A percentile compares a stretch with the other conserved stretches of the same genome.
Conservation (phyloP, 2,113 vertebrate genomes). For the Marmota flaviventris region DNA sequence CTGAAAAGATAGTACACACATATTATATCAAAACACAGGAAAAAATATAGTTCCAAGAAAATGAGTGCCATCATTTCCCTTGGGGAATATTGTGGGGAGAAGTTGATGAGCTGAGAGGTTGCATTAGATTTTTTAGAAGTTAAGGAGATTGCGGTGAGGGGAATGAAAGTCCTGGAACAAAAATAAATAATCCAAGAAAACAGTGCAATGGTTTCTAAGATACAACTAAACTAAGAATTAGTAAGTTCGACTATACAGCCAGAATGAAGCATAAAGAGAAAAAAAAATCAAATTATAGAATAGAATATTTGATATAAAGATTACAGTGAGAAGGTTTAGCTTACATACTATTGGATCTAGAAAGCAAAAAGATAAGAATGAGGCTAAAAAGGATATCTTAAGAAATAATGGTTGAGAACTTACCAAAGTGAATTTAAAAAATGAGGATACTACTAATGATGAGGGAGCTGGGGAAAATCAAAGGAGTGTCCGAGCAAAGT, state of each 20-base stretch:
- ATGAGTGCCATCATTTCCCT: not conserved
- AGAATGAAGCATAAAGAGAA: not conserved
- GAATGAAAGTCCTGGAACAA: not conserved
- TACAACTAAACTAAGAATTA: not conserved
- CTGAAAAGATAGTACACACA: not conserved
- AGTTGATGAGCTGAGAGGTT: not conserved
- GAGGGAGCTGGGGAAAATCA: not conserved
- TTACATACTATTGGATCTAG: not conserved
- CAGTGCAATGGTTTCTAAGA: not conserved
- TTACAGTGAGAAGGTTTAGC: not conserved
- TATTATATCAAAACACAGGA: not conserved
- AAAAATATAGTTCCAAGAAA: not conserved
- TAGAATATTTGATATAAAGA: not conserved
- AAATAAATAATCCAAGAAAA: not conserved
- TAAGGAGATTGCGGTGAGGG: not conserved
- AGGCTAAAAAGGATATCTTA: not conserved
- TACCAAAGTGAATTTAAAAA: not conserved
- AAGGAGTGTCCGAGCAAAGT: not conserved
- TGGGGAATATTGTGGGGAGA: not conserved
- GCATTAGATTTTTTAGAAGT: not conserved
- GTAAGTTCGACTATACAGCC: not conserved
- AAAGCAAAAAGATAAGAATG: not conserved
- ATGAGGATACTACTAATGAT: not conserved
- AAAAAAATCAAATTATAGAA: not conserved
- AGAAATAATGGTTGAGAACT: not conserved